phyloP scores from a whole-genome alignment of 2,113 vertebrate species.

The Pseudorhombus dupliciocellatus region DNA sequence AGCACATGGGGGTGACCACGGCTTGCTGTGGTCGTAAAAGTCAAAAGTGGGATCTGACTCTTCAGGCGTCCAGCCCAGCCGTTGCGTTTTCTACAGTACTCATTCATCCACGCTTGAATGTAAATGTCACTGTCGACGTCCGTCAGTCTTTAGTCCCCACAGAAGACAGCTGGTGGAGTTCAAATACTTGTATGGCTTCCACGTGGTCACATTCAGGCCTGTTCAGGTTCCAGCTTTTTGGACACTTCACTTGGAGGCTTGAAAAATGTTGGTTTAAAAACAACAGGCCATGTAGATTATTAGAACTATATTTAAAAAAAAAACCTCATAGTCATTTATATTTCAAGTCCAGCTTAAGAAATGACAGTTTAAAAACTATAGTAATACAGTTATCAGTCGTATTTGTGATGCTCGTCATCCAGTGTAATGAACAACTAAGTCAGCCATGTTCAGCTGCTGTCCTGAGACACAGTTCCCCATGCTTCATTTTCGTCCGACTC shows the following conservation, averaged over 20 bases:
- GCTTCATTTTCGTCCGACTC: slow-evolving; percentile 81
- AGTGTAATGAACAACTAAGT: slow-evolving; percentile 6
- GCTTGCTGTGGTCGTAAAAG: slow-evolving; percentile 1
- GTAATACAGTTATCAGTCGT: neutral
- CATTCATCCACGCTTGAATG: neutral
- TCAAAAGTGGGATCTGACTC: neutral
- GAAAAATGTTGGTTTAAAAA: slow-evolving; percentile 20
- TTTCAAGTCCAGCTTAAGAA: slow-evolving; percentile 48
- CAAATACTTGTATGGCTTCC: slow-evolving; percentile 21
- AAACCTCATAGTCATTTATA: neutral
- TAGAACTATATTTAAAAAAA: slow-evolving; percentile 32
- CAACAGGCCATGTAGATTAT: slow-evolving; percentile 20
- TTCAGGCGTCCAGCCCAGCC: neutral
- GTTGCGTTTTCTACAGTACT: too few species aligned
- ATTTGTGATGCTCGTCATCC: slow-evolving; percentile 48
- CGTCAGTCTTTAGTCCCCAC: neutral
- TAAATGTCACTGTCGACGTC: neutral
- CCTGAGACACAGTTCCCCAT: slow-evolving; percentile 75
- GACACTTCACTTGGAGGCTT: slow-evolving; percentile 15
- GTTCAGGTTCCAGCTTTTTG: slow-evolving; percentile 27
- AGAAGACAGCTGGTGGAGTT: too few species aligned
- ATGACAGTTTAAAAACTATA: slow-evolving; percentile 27
- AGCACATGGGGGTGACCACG: neutral
- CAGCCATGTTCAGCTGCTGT: slow-evolving; percentile 74
- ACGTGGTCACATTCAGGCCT: slow-evolving; percentile 1